phyloP scores from a whole-genome alignment of 2,113 vertebrate species.

The Falco punctatus region DNA sequence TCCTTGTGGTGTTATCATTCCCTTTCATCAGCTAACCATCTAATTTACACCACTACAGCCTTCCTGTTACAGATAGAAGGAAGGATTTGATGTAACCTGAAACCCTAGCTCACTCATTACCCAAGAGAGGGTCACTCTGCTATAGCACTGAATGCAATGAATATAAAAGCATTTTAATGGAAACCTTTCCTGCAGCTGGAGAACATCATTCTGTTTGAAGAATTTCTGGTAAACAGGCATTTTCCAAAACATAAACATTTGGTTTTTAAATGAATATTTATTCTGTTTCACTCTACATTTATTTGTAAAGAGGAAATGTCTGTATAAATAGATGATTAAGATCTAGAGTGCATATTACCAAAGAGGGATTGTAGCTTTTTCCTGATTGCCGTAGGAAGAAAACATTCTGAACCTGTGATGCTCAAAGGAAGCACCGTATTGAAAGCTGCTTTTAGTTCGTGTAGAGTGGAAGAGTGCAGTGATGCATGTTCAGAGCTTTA shows the following conservation, averaged over 20 bases:
- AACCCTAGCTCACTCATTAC: constrained; percentile 14
- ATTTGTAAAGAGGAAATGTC: constrained; percentile 63
- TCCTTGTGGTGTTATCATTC: constrained; percentile 25
- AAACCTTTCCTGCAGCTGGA: constrained; percentile 53
- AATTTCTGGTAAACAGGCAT: constrained; percentile 61
- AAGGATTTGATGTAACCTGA: constrained; percentile 44
- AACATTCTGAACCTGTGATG: background rate
- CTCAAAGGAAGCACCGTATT: background rate
- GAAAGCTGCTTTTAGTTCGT: background rate
- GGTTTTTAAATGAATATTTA: constrained; percentile 41
- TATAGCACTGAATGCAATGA: background rate
- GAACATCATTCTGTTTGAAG: constrained; percentile 40
- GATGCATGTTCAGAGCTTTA: background rate
- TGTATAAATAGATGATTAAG: constrained; percentile 61
- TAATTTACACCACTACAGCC: constrained; percentile 52
- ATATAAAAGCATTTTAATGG: constrained; percentile 46
- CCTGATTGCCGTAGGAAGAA: background rate
- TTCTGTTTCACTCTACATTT: constrained; percentile 44
- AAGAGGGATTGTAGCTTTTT: background rate
- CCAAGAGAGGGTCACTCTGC: background rate
- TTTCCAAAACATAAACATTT: constrained; percentile 51
- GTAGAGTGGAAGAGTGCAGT: background rate
- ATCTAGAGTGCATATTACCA: constrained; percentile 1
- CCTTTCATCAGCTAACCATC: constrained; percentile 55
- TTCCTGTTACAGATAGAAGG: constrained; percentile 48